A percentile compares a stretch with the other conserved stretches of the same genome.
Conservation (phyloP, 2,113 vertebrate genomes). For the Lipotes vexillifer region DNA sequence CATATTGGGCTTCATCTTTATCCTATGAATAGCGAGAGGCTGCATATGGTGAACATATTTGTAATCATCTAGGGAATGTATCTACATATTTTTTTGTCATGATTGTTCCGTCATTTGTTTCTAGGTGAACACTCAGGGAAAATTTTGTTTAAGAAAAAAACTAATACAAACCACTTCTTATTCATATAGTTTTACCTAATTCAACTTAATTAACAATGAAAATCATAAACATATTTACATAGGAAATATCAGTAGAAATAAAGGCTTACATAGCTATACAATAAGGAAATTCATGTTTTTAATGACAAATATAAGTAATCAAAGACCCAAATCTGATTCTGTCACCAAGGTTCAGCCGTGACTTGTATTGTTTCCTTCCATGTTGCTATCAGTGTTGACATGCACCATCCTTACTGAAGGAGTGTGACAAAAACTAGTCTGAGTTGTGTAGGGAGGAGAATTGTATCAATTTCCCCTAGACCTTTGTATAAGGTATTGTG, state of each 20-base stretch:
- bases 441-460: background rate
- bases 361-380: background rate
- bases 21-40: accelerated
- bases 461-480: background rate
- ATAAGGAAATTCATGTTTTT: background rate
- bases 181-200: background rate
- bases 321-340: background rate
- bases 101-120: background rate
- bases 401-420: background rate
- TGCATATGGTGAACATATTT: background rate
- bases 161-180: background rate
- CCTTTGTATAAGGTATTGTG: background rate
- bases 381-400: background rate
- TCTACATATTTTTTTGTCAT: background rate
- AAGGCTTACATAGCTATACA: background rate
- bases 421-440: background rate
- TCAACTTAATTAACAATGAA: background rate
- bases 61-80: background rate
- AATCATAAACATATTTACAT: background rate
- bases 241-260: background rate
- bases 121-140: background rate
- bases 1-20: background rate
- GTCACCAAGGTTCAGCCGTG: background rate
- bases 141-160: background rate
- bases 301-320: background rate